Conservation (phyloP, 1,140 invertebrate species). For the Planococcus citri region DNA sequence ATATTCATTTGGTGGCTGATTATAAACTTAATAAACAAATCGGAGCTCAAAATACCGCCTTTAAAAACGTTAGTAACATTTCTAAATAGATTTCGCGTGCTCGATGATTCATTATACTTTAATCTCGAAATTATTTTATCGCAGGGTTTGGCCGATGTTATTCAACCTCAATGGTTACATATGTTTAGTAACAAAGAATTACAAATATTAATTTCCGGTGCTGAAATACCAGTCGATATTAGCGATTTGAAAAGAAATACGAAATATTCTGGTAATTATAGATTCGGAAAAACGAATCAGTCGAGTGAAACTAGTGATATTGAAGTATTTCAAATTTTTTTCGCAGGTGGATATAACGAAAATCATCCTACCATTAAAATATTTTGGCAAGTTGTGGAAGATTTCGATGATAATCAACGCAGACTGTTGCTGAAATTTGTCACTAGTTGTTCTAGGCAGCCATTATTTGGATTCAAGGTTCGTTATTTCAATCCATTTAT, state of each 20-base stretch:
- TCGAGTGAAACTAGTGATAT: too few relatives aligned
- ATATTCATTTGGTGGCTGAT: slow-evolving; percentile 91
- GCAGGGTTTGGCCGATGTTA: slow-evolving; percentile 69
- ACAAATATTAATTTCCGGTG: slow-evolving; percentile 86
- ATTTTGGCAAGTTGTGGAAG: slow-evolving; percentile 76
- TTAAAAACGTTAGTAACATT: slow-evolving; percentile 19
- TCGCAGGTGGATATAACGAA: slow-evolving; percentile 59
- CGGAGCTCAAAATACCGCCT: slow-evolving; percentile 31
- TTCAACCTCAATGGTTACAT: slow-evolving; percentile 79
- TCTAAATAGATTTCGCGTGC: slow-evolving; percentile 14
- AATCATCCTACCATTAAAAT: slow-evolving; percentile 62
- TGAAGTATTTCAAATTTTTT: too few relatives aligned
- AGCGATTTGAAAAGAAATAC: slow-evolving; percentile 75
- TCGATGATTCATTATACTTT: neutral
- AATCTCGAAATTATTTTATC: slow-evolving; percentile 25
- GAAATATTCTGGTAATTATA: slow-evolving; percentile 60
- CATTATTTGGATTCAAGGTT: slow-evolving; percentile 91
- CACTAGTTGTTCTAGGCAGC: slow-evolving; percentile 91
- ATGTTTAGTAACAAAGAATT: slow-evolving; percentile 93
- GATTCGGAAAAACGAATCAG: too few relatives aligned
- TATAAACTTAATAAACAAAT: slow-evolving; percentile 92
- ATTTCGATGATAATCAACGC: slow-evolving; percentile 71
- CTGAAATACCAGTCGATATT: slow-evolving; percentile 81
- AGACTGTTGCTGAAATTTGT: slow-evolving; percentile 89
- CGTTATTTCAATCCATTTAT: too few relatives aligned